Base-by-base conservation (phyloP, 2,888 invertebrate genomes). In the Perithous albicinctus region DNA sequence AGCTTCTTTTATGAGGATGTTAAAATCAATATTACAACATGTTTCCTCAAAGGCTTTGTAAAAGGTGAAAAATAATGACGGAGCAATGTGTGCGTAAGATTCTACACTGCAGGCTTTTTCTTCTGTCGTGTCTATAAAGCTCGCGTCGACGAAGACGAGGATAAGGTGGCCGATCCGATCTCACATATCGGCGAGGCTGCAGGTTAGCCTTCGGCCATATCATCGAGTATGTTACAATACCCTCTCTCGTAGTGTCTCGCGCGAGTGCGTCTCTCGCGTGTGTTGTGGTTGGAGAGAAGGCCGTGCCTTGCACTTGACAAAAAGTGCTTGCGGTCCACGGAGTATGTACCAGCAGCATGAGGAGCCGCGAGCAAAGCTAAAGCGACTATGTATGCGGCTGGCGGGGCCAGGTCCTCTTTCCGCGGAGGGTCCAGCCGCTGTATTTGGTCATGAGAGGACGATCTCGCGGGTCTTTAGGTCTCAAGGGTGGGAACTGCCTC, bases 401-500 rank as follows among this genome's bases (percentile, higher is more conserved):
- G 74, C 63, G 35, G 72, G 76, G 67, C 80, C 70, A 61, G 75
- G 35, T 69, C 77, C 75, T 75, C 77, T 78, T 78, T 77, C 69
- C 79, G 77, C 80, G 73, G 73, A 84, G 81, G 79, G 77, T 69
- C 79, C 66, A 84, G 73, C 73, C 75, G 80, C 86, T 86, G 70
- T 84, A 86, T 86, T 86, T 86, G 85, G 85, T 81, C 85, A 84
- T 81, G 84, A 78, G 84, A 78, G 80, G 78, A 84, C 77, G 81
- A 80, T 76, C 75, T 80, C 76, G 70, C 75, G 83, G 79, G 70
- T 84, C 83, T 86, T 83, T 82, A 80, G 74, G 76, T 86, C 78
- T 85, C 84, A 85, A 86, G 86, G 84, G 83, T 86, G 86, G 83
- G 85, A 86, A 86, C 82, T 78, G 82, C 80, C 78, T 76, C 81